phyloP scores from a whole-genome alignment of 2,888 invertebrate genomes.

The Neoascia interrupta region DNA sequence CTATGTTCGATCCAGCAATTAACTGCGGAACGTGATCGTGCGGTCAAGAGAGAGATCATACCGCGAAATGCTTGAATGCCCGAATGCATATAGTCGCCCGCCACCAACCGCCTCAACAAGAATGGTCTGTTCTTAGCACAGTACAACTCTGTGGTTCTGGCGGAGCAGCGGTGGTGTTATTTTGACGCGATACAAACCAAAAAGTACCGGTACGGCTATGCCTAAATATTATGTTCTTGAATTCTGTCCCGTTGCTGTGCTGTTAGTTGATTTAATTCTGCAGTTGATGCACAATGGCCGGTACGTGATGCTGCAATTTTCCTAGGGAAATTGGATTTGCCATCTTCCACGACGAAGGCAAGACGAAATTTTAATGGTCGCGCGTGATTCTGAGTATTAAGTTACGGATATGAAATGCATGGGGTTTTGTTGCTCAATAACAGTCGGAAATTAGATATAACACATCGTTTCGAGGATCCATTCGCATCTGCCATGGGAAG shows the following conservation, averaged over 20 bases:
- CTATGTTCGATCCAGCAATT: slow-evolving; percentile 68
- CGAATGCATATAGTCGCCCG: slow-evolving; percentile 3
- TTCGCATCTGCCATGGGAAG: too few species aligned
- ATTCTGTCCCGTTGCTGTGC: slow-evolving; percentile 30
- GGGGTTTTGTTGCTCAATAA: slow-evolving; percentile 10
- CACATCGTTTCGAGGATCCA: too few species aligned
- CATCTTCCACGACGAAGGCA: slow-evolving; percentile 62
- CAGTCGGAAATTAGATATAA: slow-evolving; percentile 19
- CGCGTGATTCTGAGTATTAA: slow-evolving; percentile 15
- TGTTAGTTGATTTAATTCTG: slow-evolving; percentile 64
- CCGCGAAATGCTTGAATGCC: slow-evolving; percentile 59
- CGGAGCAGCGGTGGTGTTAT: slow-evolving; percentile 35
- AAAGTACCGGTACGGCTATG: slow-evolving; percentile 35
- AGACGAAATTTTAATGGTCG: slow-evolving; percentile 58
- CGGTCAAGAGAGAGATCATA: slow-evolving; percentile 66
- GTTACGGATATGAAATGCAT: neutral
- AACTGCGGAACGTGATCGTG: slow-evolving; percentile 69
- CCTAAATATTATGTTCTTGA: slow-evolving; percentile 60
- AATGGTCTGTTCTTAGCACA: neutral
- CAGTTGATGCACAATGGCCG: slow-evolving; percentile 51
- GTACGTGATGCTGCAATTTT: slow-evolving; percentile 62
- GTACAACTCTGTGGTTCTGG: slow-evolving; percentile 21
- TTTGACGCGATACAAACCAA: slow-evolving; percentile 28
- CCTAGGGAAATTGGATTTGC: slow-evolving; percentile 56
- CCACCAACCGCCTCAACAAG: too few species aligned